Evolutionary conservation across 64 coral and sea anemone species (phyloP).

Genomic region (Pocillopora verrucosa): DNA sequence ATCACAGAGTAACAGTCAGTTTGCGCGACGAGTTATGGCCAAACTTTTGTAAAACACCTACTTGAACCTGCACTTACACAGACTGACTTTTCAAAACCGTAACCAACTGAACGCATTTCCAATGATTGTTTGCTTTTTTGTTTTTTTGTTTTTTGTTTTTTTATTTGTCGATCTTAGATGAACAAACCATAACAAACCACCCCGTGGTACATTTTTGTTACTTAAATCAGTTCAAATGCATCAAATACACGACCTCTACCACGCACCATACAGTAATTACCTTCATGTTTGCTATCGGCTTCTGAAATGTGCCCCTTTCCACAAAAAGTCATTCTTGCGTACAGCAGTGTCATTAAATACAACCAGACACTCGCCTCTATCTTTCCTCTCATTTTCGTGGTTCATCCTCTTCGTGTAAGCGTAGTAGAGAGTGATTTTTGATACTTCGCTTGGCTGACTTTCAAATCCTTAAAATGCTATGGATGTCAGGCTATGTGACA

Average conservation of each 20-base stretch:
- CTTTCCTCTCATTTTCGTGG: slow-evolving; percentile 5
- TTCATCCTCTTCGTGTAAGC: neutral
- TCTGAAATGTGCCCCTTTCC: neutral
- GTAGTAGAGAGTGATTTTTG: neutral
- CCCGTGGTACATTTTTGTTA: neutral
- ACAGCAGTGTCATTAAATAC: neutral
- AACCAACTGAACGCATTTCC: neutral
- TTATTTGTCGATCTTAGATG: neutral
- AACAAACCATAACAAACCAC: neutral
- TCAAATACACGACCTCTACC: too few relatives aligned
- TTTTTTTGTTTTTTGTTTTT: too few relatives aligned
- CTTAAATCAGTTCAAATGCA: neutral
- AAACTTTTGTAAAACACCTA: neutral
- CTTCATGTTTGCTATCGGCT: neutral
- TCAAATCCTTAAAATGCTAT: neutral
- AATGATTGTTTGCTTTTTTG: neutral
- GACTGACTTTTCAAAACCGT: too few relatives aligned
- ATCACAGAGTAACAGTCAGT: too few relatives aligned
- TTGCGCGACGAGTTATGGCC: too few relatives aligned
- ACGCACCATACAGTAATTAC: neutral
- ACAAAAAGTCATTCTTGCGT: neutral
- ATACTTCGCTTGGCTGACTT: neutral
- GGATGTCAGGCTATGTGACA: neutral
- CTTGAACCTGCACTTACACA: neutral
- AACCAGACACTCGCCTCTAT: neutral